phyloP scores from a whole-genome alignment of 37 sponge, comb jelly and placozoan species.

The Aplysina aerophoba region DNA sequence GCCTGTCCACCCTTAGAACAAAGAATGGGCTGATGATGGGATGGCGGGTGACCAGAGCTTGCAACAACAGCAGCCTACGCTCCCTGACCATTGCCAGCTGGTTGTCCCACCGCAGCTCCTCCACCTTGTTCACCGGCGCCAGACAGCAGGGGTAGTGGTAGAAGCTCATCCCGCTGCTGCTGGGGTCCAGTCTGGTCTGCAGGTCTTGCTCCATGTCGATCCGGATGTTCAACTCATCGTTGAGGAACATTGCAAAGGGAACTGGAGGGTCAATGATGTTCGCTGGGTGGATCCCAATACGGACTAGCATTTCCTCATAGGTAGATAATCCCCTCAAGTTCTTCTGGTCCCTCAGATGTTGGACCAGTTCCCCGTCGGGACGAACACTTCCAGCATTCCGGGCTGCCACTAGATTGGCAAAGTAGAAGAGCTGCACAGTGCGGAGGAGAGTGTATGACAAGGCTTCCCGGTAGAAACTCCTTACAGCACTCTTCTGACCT shows the following conservation, averaged over 20 bases:
- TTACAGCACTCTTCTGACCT: too few relatives aligned
- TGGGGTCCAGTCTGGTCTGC: not conserved
- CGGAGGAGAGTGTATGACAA: too few relatives aligned
- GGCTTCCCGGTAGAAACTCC: too few relatives aligned
- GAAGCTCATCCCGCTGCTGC: constrained; percentile 68
- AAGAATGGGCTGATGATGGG: constrained; percentile 62
- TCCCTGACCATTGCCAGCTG: constrained; percentile 70
- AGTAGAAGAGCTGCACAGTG: constrained; percentile 62
- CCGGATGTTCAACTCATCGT: constrained; percentile 79
- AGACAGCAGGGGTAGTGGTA: constrained; percentile 83
- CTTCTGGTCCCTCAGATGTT: constrained; percentile 36
- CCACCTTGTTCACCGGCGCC: constrained; percentile 81
- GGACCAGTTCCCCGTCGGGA: not conserved
- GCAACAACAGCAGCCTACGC: constrained; percentile 62
- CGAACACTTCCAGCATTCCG: constrained; percentile 45
- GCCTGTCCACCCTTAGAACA: constrained; percentile 69
- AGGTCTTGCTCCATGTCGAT: constrained; percentile 72
- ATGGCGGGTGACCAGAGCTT: constrained; percentile 63
- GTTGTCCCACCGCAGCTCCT: constrained; percentile 84
- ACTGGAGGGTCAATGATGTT: constrained; percentile 51
- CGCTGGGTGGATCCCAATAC: constrained; percentile 67
- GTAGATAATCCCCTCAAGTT: not conserved
- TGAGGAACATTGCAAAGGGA: constrained; percentile 66
- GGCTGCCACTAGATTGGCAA: constrained; percentile 78
- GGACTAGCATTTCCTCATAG: constrained; percentile 25